A percentile compares a stretch with the other conserved stretches of the same genome.
Conservation (phyloP, 37 sponge, comb jelly and placozoan species). For the Cladorhizidae sp. region DNA sequence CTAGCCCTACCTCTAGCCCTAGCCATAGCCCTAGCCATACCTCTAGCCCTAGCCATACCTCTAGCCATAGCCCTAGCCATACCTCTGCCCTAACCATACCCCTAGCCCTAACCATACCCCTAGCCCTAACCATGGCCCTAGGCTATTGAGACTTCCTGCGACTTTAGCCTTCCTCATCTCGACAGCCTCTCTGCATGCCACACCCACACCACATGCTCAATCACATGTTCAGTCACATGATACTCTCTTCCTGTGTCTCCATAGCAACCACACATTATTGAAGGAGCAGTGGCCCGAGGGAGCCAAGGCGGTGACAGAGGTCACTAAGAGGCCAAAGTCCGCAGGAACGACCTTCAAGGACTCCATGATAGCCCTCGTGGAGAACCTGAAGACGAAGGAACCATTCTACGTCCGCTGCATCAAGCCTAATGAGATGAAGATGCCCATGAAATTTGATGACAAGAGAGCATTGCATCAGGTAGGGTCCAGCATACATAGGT, state of each 20-base stretch:
- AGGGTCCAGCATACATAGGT: too few relatives aligned
- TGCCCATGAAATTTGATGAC: conserved; percentile 52
- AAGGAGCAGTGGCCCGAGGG: conserved; percentile 88
- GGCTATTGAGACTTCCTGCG: too few relatives aligned
- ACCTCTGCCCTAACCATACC: too few relatives aligned
- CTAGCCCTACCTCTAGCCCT: too few relatives aligned
- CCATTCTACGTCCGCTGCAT: conserved; percentile 87
- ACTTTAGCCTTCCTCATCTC: too few relatives aligned
- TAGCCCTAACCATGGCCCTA: too few relatives aligned
- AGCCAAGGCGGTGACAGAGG: conserved; percentile 66
- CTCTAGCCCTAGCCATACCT: too few relatives aligned
- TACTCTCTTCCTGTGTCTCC: not conserved
- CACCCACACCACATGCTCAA: not conserved
- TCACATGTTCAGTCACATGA: conserved; percentile 1
- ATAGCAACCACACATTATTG: conserved; percentile 47
- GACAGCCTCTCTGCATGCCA: too few relatives aligned
- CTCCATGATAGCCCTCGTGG: conserved; percentile 81
- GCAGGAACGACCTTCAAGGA: conserved; percentile 78
- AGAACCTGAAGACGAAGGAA: conserved; percentile 67
- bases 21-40: too few relatives aligned
- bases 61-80: too few relatives aligned
- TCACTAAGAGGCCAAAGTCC: conserved; percentile 80
- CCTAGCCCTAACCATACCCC: too few relatives aligned
- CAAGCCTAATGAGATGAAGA: conserved; percentile 78
- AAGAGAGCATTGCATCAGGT: conserved; percentile 76